These are phyloP conservation scores for Trichogramma dendrolimi DNA, from an alignment of 2,888 invertebrate genomes.

Conservation along the genomic window DNA sequence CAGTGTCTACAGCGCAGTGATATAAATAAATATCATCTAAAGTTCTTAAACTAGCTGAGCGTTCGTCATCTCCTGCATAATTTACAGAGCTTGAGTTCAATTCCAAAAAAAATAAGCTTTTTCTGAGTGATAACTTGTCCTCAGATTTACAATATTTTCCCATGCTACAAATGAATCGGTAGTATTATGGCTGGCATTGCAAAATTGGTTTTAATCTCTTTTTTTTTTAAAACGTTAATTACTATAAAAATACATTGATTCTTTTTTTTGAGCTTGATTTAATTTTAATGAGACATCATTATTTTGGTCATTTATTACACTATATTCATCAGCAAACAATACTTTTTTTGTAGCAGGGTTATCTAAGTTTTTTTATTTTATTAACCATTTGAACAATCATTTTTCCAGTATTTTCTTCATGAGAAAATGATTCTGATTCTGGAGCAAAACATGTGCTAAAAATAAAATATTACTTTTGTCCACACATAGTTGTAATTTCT, in stretches of 20 bases:
- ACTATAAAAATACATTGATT: not conserved
- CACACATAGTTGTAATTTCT: too few relatives aligned
- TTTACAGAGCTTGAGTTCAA: conserved; percentile 11
- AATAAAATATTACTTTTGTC: too few relatives aligned
- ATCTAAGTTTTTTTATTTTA: conserved; percentile 4
- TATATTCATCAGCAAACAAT: conserved; percentile 18
- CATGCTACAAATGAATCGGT: conserved; percentile 26
- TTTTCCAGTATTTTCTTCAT: conserved; percentile 1
- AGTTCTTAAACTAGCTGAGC: conserved; percentile 18
- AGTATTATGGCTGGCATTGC: conserved; percentile 18
- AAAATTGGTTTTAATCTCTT: conserved; percentile 16
- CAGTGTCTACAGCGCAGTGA: not conserved
- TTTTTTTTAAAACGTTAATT: not conserved
- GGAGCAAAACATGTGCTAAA: conserved; percentile 6
- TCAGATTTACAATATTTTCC: conserved; percentile 17
- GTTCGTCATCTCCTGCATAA: conserved; percentile 23
- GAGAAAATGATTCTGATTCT: not conserved
- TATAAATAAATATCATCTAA: conserved; percentile 21
- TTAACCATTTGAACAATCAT: not conserved
- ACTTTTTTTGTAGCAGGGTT: conserved; percentile 8
- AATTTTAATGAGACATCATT: conserved; percentile 1
- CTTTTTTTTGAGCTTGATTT: not conserved
- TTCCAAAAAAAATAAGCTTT: conserved; percentile 19
- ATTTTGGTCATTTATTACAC: not conserved
- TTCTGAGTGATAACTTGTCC: conserved; percentile 4